Base-by-base conservation (phyloP, 2,797 vertebrate species). In the Phoxinus dragarum region DNA sequence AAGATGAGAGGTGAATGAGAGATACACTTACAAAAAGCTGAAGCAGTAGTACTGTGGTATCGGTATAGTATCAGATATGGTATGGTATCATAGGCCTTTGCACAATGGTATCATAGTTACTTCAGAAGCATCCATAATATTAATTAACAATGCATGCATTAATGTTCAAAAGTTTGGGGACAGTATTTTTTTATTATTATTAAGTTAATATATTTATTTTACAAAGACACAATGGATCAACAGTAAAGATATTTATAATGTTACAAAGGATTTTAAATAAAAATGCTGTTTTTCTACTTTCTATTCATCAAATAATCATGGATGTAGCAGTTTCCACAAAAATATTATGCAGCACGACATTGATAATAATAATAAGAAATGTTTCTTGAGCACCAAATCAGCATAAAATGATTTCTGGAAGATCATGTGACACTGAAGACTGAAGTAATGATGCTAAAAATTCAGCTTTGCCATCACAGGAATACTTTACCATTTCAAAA, bases 1-100 rank as follows among this genome's bases (percentile, higher is more conserved):
- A 81, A 38, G 47, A 27, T 19, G 56, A 88, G 47, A 40, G 5
- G 52, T 66, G 61, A 87, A 78, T 49, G 42, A 59, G 21, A 85
- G 82, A 74, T 81, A 87, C 59, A 27, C 52, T 34, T 61, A 54
- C 49, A 59, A 66, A 75, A 84, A 76, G 40, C 77, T 87, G n/a
- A 49, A 9, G 80, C 42, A 47, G 84, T n/a, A 38, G 84, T n/a
- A 38, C 42, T 56, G 11, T 19, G 67, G 76, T 47, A 19, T 2
- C 54, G 47, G 64, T 34, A 38, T 42, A 36, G 47, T 12, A 80
- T 44, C 14, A 49, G 47, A 49, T 47, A 47, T 49, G 47, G 42
- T 44, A 44, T 47, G 47, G 17, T 67, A 49, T 36, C 61, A n/a
- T 36, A 40, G n/a, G 16, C 40, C 76, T 42, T 31, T 79, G 54